Conservation (phyloP, 92 coral and sea anemone species). For the Anthopleura xanthogrammica region DNA sequence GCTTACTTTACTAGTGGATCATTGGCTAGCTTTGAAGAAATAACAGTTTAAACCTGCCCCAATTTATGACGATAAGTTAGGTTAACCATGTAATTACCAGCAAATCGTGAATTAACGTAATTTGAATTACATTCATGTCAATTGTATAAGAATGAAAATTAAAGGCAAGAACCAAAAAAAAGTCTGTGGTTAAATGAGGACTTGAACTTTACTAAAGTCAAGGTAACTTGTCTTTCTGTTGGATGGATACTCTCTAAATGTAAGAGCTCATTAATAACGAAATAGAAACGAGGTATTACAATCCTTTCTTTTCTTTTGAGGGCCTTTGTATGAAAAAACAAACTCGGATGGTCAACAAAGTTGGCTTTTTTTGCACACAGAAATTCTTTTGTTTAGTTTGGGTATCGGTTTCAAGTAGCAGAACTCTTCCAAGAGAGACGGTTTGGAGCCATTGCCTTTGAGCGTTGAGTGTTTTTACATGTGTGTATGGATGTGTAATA, state of each 20-base stretch:
- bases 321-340: conserved; percentile 35
- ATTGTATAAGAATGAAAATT: conserved; percentile 9
- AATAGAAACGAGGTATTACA: conserved; percentile 6
- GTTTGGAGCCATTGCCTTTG: conserved; percentile 17
- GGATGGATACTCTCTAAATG: neutral
- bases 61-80: conserved; percentile 22
- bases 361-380: conserved; percentile 26
- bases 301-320: conserved; percentile 20
- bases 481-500: conserved; percentile 19
- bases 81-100: conserved; percentile 35
- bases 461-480: conserved; percentile 5
- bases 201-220: conserved; percentile 4
- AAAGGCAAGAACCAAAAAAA: neutral
- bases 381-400: neutral
- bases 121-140: conserved; percentile 42
- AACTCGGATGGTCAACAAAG: conserved; percentile 25
- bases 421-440: conserved; percentile 9
- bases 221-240: neutral
- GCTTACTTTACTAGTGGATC: neutral
- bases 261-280: neutral
- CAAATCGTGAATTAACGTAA: conserved; percentile 41
- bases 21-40: neutral
- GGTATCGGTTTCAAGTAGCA: conserved; percentile 30
- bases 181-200: neutral
- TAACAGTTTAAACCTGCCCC: conserved; percentile 3